Evolutionary conservation across 1,140 invertebrate species (phyloP), one percentile per base, ranked within the genome.

Genomic region (Drosophila nigromelanica): DNA sequence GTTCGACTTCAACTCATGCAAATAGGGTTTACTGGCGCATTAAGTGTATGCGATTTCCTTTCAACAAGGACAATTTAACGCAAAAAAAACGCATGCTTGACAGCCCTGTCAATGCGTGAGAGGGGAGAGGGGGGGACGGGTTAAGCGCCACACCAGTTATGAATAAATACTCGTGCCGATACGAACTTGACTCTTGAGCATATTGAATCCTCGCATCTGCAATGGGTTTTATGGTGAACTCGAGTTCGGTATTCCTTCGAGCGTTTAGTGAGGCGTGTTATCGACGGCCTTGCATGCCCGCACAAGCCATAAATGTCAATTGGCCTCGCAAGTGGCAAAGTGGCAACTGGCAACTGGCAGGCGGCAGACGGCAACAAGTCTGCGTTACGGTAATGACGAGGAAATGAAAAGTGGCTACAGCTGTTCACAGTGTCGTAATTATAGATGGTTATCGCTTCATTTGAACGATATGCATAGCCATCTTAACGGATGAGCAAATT

Each of bases 261-360:
- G 61, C 71, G 64, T 71, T 76, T 73, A 80, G 82, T 81, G 78
- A 63, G 82, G 60, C 75, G 78, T 87, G 75, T 76, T 86, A 86
- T 86, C 82, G 75, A 56, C 68, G 76, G 67, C 62, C 72, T 70
- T 82, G 78, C 82, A 86, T 86, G 75, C 81, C 50, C 86, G 82
- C 82, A 86, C 82, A 86, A 78, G 64, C 78, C 81, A 89, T 86
- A 86, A 86, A 87, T 87, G 82, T 87, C 81, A 86, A 86, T 82
- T 86, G 82, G 74, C 59, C 60, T 56, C 60, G 62, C 35, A 56
- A 58, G 21, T 51, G 18, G 11, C 21, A 71, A 69, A 62, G 45
- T 50, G 64, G 55, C 50, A 55, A 67, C 18, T 15, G 39, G 40
- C 63, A 50, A 10, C 21, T 10, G 47, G 47, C 33, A 54, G 30